These are phyloP conservation scores for silkworm (Bombyx mori) DNA, from an alignment of 1,140 invertebrate species.

Conservation along the genomic window DNA sequence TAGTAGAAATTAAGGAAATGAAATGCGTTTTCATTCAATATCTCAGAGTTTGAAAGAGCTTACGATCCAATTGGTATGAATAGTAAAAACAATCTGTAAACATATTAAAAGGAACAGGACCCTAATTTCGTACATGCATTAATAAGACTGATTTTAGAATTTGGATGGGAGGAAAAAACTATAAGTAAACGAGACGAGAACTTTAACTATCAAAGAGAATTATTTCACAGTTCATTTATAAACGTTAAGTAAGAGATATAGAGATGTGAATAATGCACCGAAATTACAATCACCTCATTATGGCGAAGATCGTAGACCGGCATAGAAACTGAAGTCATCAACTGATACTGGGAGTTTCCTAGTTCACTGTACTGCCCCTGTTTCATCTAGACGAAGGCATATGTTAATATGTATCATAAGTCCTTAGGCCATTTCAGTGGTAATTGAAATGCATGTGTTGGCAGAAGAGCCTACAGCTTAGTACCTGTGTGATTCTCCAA, in stretches of 20 bases:
- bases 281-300: conserved; percentile 76
- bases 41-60: conserved; percentile 19
- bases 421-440: too few species aligned
- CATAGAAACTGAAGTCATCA: conserved; percentile 93
- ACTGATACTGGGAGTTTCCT: conserved; percentile 74
- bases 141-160: conserved; percentile 1
- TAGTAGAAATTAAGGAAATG: conserved; percentile 46
- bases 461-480: background rate
- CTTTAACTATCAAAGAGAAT: too few species aligned
- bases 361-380: conserved; percentile 75
- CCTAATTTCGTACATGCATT: too few species aligned
- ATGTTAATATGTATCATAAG: background rate
- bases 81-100: conserved; percentile 59
- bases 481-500: conserved; percentile 63
- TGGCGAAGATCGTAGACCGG: conserved; percentile 89
- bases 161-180: too few species aligned
- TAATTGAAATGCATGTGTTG: too few species aligned
- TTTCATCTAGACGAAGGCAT: conserved; percentile 60
- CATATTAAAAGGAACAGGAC: background rate
- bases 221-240: too few species aligned
- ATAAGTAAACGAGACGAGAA: too few species aligned
- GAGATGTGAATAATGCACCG: too few species aligned
- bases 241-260: too few species aligned
- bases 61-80: conserved; percentile 50
- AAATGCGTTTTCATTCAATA: conserved; percentile 12